Evolutionary conservation across 2,888 invertebrate species (phyloP).

Genomic region (Microctonus brassicae): DNA sequence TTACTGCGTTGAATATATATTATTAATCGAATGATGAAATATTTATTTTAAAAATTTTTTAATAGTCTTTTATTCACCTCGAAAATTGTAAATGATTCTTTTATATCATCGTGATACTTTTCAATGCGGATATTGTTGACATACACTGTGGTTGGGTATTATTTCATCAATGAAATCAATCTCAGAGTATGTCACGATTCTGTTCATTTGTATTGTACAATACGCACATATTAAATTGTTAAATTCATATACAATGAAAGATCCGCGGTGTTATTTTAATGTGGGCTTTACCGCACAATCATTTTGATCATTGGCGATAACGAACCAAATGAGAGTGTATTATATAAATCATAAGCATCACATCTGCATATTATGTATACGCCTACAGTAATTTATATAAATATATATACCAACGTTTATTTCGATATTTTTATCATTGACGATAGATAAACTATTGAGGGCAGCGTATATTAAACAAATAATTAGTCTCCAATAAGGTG

Average conservation of each 20-base stretch:
- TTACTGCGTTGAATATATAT: background rate
- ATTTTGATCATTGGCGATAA: conserved; percentile 35
- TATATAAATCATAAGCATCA: background rate
- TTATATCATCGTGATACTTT: too few relatives aligned
- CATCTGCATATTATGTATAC: too few relatives aligned
- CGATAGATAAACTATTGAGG: background rate
- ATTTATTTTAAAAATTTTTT: too few relatives aligned
- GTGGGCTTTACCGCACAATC: too few relatives aligned
- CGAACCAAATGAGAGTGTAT: background rate
- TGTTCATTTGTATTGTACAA: background rate
- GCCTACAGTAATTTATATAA: too few relatives aligned
- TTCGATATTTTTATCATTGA: background rate
- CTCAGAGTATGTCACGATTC: background rate
- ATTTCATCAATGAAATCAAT: background rate
- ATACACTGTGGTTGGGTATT: background rate
- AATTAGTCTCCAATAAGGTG: background rate
- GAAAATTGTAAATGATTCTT: too few relatives aligned
- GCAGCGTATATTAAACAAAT: background rate
- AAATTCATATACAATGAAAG: too few relatives aligned
- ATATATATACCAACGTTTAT: background rate
- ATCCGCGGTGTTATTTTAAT: too few relatives aligned
- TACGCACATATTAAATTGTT: background rate
- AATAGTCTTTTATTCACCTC: too few relatives aligned
- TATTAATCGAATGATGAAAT: too few relatives aligned
- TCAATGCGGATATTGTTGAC: background rate